Base-by-base conservation (phyloP, 1,140 invertebrate genomes). In the Drosophila suzukii region DNA sequence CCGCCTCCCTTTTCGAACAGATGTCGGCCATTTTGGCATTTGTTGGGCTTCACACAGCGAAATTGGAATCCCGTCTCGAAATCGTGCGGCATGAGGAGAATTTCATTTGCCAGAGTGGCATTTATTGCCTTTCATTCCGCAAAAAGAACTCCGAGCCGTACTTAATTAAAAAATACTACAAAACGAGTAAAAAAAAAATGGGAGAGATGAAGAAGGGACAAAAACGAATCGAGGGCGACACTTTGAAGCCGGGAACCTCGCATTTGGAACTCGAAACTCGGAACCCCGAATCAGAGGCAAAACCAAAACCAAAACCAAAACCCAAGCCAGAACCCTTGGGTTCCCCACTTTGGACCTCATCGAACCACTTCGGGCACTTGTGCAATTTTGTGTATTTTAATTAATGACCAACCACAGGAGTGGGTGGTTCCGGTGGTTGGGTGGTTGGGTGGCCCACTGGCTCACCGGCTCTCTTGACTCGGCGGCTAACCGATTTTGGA, bases 1-100 rank as follows among this genome's bases (percentile, higher is more conserved):
- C 43, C 24, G 17, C 3, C 6, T 38, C 12, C 6, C 32, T 44
- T 2, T 12, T 13, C 12, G 27, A 68, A 59, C 78, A 78, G 81
- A 75, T 73, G 72, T 78, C 78, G 74, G 83, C 82, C 82, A 86
- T 86, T 86, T 86, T 86, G 78, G 78, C 79, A 78, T 82, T 82
- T 77, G 81, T 59, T 71, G 75, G 77, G 81, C 76, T 83, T 81
- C 61, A 39, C 55, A 44, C 15, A 46, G 47, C 36, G 51, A 49
- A 70, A 57, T 70, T 15, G 44, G 44, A 49, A 71, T 71, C 72
- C 39, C 41, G 50, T 46, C 36, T 39, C 12, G 15, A 36, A 36
- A 39, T 15, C 27, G 27, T 55, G 13, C 36, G 51, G 62, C 20
- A 17, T 54, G 56, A n/a, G 32, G 12, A 58, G 68, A 77, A 78